A percentile compares a stretch with the other conserved stretches of the same genome.
These are phyloP conservation scores for Eremophila alpestris DNA, from an alignment of 2,797 vertebrate species.

Conservation along the genomic window DNA sequence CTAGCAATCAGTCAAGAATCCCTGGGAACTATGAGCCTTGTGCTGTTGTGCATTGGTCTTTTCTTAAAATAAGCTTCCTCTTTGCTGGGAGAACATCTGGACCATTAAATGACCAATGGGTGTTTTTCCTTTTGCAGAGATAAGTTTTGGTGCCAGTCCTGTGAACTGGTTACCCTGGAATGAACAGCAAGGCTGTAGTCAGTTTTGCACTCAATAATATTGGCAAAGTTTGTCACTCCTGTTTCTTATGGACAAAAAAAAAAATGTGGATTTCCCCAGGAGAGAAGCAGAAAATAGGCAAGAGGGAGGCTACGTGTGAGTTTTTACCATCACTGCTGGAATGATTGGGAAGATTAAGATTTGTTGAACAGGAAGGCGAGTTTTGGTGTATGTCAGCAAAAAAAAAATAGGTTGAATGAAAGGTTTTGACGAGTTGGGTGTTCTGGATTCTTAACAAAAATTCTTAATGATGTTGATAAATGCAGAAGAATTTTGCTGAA, in stretches of 20 bases:
- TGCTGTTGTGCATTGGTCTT: not conserved
- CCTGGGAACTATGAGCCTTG: not conserved
- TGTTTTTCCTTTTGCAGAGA: not conserved
- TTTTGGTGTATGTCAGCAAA: not conserved
- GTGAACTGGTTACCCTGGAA: not conserved
- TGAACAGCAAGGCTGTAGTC: not conserved
- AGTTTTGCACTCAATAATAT: not conserved
- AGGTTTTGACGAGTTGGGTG: not conserved
- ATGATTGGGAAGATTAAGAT: not conserved
- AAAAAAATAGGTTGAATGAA: not conserved
- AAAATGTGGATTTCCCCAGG: not conserved
- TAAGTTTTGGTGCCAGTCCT: not conserved
- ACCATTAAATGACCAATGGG: not conserved
- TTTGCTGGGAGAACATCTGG: not conserved
- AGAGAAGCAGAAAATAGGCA: not conserved
- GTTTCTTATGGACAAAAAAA: not conserved
- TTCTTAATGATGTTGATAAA: not conserved
- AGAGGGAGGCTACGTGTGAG: not conserved
- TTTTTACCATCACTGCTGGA: rapidly evolving
- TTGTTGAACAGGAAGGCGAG: not conserved
- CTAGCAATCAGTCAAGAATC: not conserved
- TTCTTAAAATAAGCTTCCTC: not conserved
- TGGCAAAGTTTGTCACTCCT: not conserved
- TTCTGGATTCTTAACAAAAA: not conserved
- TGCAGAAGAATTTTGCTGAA: not conserved